Evolutionary conservation across 2,888 invertebrate species (phyloP), one percentile per base, ranked within the genome.

Genomic region (Dynastes grantii): DNA sequence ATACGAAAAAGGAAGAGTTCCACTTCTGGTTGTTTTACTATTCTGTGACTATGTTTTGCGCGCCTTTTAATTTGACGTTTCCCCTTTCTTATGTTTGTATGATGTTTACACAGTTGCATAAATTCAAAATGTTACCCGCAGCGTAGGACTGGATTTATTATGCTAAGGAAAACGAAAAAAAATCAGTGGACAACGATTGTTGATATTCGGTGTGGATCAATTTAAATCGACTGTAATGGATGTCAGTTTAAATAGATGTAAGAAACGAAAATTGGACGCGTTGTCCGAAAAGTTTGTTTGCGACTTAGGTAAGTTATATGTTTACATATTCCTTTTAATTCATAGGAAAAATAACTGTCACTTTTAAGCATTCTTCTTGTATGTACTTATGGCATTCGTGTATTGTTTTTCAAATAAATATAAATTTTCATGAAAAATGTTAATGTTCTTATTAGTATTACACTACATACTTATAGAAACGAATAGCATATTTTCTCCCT

Each of bases 251-350:
- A 73, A 51, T 51, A 58, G 73, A 73, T 73, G 53, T 11, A 61
- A 73, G 16, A 73, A 73, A 45, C 37, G 73, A 40, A 73, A 73
- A 73, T 11, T 73, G 55, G 73, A 73, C n/a, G 73, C 40, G 1
- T 37, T 73, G 16, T 73, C 40, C n/a, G 73, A 73, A 61, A 73
- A 40, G 16, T 73, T 58, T 40, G 58, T 73, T 16, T 55, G 37
- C n/a, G 58, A 73, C 22, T 40, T 40, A 5, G 73, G 73, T 73
- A 58, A 37, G 73, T 16, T 37, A 58, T 3, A 9, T 70, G 53
- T 73, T 73, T 73, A 37, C 58, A 58, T 32, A n/a, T 32, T 29
- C 13, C 27, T 70, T 70, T 13, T 53, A 70, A 70, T 70, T 32
- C 9, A 8, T 6, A 45, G 9, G 2, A 70, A 53, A 53, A 27